Percentiles rank a stretch among this genome's conserved stretches.
Evolutionary conservation across 2,797 vertebrate species (phyloP).

Genomic region (Eupleurogrammus muticus): DNA sequence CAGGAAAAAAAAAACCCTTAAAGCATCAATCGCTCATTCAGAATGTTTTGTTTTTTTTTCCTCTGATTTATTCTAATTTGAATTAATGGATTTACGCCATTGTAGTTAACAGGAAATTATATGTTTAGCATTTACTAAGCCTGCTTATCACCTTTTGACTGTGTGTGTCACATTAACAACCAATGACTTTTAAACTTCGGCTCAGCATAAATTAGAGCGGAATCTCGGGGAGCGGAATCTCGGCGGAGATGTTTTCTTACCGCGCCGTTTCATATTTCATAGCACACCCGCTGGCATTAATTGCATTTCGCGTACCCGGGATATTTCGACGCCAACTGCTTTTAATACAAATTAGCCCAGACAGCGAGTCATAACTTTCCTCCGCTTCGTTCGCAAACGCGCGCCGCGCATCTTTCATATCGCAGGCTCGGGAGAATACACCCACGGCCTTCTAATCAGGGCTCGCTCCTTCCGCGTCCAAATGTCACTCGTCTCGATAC

Average conservation of each 20-base stretch:
- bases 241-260: slow-evolving; percentile 63
- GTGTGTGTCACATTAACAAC: slow-evolving; percentile 68
- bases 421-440: slow-evolving; percentile 68
- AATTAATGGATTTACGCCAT: slow-evolving; percentile 45
- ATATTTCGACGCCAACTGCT: slow-evolving; percentile 72
- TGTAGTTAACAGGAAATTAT: slow-evolving; percentile 59
- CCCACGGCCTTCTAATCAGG: slow-evolving; percentile 72
- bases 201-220: slow-evolving; percentile 53
- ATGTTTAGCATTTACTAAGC: slow-evolving; percentile 58
- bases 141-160: slow-evolving; percentile 64
- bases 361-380: slow-evolving; percentile 79
- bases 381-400: slow-evolving; percentile 67
- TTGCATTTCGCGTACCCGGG: slow-evolving; percentile 71
- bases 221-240: slow-evolving; percentile 57
- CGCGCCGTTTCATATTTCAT: slow-evolving; percentile 76
- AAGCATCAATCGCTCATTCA: no score
- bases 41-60: slow-evolving; percentile 12
- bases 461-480: slow-evolving; percentile 45
- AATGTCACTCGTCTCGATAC: slow-evolving; percentile 60
- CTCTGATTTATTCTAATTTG: slow-evolving; percentile 51
- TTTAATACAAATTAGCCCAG: slow-evolving; percentile 82
- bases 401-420: slow-evolving; percentile 72
- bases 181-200: slow-evolving; percentile 63
- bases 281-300: slow-evolving; percentile 74
- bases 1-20: background rate